A percentile compares a stretch with the other conserved stretches of the same genome.
phyloP scores from a whole-genome alignment of 2,888 invertebrate species.

The Synanthedon myopaeformis region DNA sequence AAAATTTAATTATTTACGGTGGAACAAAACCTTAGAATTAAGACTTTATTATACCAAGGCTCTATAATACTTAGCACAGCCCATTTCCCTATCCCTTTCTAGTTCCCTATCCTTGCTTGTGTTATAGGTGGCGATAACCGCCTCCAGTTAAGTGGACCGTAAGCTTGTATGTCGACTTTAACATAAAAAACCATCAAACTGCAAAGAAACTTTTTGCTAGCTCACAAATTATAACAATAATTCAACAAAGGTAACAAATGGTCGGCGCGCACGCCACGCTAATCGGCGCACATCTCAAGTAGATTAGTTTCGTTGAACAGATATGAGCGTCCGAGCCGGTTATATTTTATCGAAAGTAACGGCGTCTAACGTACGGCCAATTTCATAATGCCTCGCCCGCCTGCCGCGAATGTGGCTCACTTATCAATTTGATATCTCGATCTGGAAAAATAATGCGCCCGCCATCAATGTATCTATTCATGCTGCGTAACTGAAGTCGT shows the following conservation, averaged over 20 bases:
- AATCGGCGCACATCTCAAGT: conserved; percentile 4
- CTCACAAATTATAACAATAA: too few species aligned
- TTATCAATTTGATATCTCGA: conserved; percentile 70
- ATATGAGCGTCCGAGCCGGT: conserved; percentile 62
- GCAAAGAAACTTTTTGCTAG: not conserved
- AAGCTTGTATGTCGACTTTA: too few species aligned
- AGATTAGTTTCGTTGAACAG: conserved; percentile 39
- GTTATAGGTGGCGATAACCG: too few species aligned
- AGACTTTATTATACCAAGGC: too few species aligned
- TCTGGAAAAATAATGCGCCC: conserved; percentile 52
- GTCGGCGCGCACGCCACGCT: not conserved
- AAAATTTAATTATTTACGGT: too few species aligned
- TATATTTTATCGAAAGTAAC: conserved; percentile 69
- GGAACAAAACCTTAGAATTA: too few species aligned
- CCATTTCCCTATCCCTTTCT: not conserved
- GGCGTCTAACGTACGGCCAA: conserved; percentile 69
- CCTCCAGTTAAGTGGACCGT: too few species aligned
- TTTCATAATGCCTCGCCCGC: conserved; percentile 66
- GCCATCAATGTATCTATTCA: not conserved
- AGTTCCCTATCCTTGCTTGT: not conserved
- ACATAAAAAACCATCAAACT: too few species aligned
- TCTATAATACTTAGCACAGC: too few species aligned
- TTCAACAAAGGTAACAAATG: too few species aligned
- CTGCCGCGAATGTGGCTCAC: conserved; percentile 60
- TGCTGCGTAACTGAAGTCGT: not conserved